A percentile compares a stretch with the other conserved stretches of the same genome.
Conservation (phyloP, 2,113 vertebrate genomes). For the Siniperca knerii region DNA sequence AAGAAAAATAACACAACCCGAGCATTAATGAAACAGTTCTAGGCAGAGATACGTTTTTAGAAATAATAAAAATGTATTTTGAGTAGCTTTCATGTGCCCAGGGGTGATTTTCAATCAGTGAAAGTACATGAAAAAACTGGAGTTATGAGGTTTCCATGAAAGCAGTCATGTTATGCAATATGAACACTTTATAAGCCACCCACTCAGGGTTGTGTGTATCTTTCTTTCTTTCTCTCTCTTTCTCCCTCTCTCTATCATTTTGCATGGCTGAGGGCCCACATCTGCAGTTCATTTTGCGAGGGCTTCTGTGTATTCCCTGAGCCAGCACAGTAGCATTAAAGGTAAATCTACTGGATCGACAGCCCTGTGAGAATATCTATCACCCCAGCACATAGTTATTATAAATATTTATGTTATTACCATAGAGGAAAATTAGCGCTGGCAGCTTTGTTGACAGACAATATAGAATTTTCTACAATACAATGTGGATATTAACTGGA, state of each 20-base stretch:
- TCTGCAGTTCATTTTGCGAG: conserved; percentile 79
- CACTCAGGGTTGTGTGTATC: conserved; percentile 42
- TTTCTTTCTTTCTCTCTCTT: conserved; percentile 3
- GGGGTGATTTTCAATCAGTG: conserved; percentile 39
- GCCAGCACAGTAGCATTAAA: conserved; percentile 81
- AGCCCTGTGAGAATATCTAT: conserved; percentile 49
- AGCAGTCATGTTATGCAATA: conserved; percentile 53
- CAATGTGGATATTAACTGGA: conserved; percentile 26
- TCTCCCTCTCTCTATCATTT: conserved; percentile 53
- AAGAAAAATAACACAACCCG: conserved; percentile 10
- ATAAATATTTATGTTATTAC: conserved; percentile 61
- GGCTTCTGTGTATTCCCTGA: conserved; percentile 69
- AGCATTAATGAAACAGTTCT: conserved; percentile 24
- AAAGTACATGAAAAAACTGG: conserved; percentile 22
- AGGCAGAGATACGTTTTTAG: conserved; percentile 9
- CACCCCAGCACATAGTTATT: conserved; percentile 31
- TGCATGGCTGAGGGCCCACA: conserved; percentile 69
- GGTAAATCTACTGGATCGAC: conserved; percentile 70
- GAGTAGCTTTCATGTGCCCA: neutral
- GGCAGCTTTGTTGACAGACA: conserved; percentile 45
- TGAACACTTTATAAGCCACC: conserved; percentile 57
- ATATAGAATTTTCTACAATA: conserved; percentile 9
- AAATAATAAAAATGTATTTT: conserved; percentile 41
- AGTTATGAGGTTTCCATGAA: conserved; percentile 50
- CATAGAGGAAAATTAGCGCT: conserved; percentile 27